phyloP scores from a whole-genome alignment of 1,140 invertebrate species.

The Trinorchestia longiramus region DNA sequence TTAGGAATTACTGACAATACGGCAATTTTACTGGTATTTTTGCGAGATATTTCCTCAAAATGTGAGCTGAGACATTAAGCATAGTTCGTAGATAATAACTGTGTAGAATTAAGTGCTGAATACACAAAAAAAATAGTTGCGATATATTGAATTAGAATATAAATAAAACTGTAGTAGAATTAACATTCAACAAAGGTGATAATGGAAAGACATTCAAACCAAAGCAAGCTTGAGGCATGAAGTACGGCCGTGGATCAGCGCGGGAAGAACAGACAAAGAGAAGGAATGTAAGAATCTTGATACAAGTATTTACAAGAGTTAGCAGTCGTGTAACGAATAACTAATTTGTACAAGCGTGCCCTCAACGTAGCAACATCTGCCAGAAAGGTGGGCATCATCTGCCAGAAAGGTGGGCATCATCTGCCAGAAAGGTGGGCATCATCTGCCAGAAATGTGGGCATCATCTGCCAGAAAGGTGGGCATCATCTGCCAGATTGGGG shows the following conservation, averaged over 20 bases:
- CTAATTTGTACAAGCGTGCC: neutral
- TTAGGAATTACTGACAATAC: too few species aligned
- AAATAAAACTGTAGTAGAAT: neutral
- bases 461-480: too few species aligned
- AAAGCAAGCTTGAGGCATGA: neutral
- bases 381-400: too few species aligned
- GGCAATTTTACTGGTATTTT: neutral
- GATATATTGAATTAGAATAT: neutral
- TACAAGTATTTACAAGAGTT: neutral
- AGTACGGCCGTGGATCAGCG: neutral
- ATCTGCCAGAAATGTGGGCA: too few species aligned
- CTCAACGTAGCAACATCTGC: too few species aligned
- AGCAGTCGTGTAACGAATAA: neutral
- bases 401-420: too few species aligned
- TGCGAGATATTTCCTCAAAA: neutral
- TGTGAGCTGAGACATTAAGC: neutral
- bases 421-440: too few species aligned
- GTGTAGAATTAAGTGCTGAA: neutral
- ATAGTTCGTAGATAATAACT: neutral
- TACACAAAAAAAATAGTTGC: neutral
- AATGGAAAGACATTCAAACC: neutral
- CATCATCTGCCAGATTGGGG: too few species aligned
- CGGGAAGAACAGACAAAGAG: neutral
- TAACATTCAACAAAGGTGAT: neutral
- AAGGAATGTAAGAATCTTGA: constrained; percentile 1